Evolutionary conservation across 1,140 invertebrate species (phyloP).

Genomic region (Brachionus asplanchnoidis): DNA sequence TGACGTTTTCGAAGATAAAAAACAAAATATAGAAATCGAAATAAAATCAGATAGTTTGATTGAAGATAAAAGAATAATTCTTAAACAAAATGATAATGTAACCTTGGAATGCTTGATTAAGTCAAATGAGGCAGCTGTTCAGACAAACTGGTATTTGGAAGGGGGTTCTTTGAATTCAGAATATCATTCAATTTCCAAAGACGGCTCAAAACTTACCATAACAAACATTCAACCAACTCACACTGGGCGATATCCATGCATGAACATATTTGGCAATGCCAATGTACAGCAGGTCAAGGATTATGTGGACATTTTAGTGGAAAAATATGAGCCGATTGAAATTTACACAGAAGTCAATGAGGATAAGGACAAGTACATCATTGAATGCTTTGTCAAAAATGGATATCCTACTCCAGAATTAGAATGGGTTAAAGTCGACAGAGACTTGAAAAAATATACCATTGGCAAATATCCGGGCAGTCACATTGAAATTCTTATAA

Average conservation of each 20-base stretch:
- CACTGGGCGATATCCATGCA: not conserved
- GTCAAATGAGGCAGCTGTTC: not conserved
- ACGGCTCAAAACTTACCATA: not conserved
- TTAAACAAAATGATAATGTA: not conserved
- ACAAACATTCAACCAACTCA: slow-evolving; percentile 15
- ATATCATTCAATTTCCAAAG: not conserved
- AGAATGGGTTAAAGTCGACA: not conserved
- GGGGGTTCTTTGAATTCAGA: not conserved
- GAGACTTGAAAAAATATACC: not conserved
- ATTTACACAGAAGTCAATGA: not conserved
- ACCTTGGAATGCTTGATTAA: not conserved
- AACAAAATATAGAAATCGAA: not conserved
- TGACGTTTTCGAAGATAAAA: not conserved
- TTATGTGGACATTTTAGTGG: not conserved
- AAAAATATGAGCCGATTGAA: not conserved
- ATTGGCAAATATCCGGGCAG: not conserved
- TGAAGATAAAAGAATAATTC: not conserved
- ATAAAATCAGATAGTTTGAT: not conserved
- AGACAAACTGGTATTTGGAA: not conserved
- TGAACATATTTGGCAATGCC: not conserved
- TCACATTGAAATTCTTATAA: not conserved
- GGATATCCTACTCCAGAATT: not conserved
- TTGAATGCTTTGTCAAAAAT: not conserved
- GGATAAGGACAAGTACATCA: not conserved
- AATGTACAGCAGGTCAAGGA: not conserved